Evolutionary conservation across 2,113 vertebrate species (phyloP), one percentile per base, ranked within the genome.

Genomic region (Nematolebias whitei): DNA sequence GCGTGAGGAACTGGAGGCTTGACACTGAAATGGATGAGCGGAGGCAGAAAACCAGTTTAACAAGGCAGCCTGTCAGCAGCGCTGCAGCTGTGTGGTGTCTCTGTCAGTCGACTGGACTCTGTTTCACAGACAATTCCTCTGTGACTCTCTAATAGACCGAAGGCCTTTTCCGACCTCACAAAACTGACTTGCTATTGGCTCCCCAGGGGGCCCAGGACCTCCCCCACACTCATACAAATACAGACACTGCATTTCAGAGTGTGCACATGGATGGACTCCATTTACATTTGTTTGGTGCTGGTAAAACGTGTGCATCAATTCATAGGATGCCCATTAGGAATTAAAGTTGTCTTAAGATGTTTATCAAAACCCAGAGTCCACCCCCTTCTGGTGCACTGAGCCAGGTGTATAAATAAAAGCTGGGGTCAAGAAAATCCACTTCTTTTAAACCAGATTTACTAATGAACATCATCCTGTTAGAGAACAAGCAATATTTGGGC

Each of bases 41-140:
- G 73, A 69, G 19, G 14, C 2, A 62, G 24, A 75, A 55, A 82
- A 22, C 5, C 41, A 23, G 24, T 63, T 52, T 20, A 51, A 75
- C 63, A 56, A 57, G 60, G 58, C 19, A 2, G 62, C 68, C 64
- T 75, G 80, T 82, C 73, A 78, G 71, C 43, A 54, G 73, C 58
- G 29, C 44, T 54, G 79, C 90, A 91, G 90, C 90, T 91, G 90
- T 82, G 78, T 51, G 68, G 63, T 48, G 73, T 91, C 88, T 88
- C 78, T 78, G 82, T 89, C 88, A 87, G 79, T 79, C 59, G 48
- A 58, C 74, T 24, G 44, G 61, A 85, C 85, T 90, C 81, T 48
- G 87, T 90, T 91, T 87, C 88, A 89, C 84, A 77, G 29, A 73
- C 68, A 83, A 90, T 87, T 88, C 85, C 78, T 86, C 74, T 74